Percentiles rank a stretch among this genome's conserved stretches.
These are phyloP conservation scores for Gymnopithys bicolor DNA, from an alignment of 2,797 vertebrate genomes.

Conservation along the genomic window DNA sequence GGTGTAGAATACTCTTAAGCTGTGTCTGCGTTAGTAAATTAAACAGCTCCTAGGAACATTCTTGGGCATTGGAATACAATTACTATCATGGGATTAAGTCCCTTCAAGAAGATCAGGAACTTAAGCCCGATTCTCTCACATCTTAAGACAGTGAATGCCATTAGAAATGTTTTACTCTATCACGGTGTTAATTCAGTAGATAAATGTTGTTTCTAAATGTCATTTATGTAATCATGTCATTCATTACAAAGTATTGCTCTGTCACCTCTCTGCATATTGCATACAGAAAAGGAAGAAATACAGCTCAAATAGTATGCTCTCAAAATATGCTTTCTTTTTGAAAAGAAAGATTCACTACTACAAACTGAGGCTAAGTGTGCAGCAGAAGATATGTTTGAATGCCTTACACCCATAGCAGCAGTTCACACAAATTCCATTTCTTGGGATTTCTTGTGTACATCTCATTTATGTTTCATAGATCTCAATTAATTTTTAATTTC, in stretches of 20 bases:
- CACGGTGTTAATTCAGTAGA: not conserved
- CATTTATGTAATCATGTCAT: not conserved
- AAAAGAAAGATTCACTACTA: not conserved
- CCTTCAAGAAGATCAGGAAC: not conserved
- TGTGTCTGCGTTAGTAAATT: not conserved
- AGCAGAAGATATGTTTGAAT: not conserved
- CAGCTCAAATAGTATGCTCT: not conserved
- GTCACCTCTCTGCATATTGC: not conserved
- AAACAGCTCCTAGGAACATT: not conserved
- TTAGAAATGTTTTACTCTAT: not conserved
- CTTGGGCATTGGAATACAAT: not conserved
- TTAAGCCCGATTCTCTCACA: not conserved
- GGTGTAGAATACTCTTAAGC: not conserved
- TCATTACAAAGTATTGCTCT: not conserved
- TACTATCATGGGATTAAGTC: not conserved
- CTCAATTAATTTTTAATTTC: slow-evolving; percentile 11
- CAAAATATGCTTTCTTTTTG: not conserved
- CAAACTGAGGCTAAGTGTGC: not conserved
- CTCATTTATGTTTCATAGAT: not conserved
- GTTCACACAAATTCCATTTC: not conserved
- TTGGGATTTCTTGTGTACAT: not conserved
- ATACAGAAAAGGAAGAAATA: not conserved
- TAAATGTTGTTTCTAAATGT: not conserved
- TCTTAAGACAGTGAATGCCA: not conserved
- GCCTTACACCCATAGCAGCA: not conserved